Percentiles rank a stretch among this genome's conserved stretches.
Evolutionary conservation across 2,113 vertebrate genomes (phyloP).

Genomic region (Python bivittatus): DNA sequence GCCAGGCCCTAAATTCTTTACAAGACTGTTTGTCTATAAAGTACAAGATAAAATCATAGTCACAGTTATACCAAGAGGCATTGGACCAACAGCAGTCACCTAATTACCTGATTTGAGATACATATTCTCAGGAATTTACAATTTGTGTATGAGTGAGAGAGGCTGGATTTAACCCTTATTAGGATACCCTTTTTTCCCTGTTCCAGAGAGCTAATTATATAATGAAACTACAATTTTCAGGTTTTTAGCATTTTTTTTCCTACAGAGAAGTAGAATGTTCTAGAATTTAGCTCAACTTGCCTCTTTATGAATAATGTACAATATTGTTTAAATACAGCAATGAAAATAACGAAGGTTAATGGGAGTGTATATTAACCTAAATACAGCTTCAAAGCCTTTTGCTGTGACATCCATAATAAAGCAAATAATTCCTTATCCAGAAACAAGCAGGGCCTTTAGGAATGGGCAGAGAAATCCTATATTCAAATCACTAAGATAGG

Average conservation of each 20-base stretch:
- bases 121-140: background rate
- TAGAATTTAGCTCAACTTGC: conserved; percentile 43
- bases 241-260: conserved; percentile 31
- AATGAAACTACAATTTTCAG: background rate
- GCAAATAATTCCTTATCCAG: conserved; percentile 32
- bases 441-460: conserved; percentile 40
- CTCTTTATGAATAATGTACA: conserved; percentile 47
- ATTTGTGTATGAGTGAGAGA: background rate
- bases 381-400: conserved; percentile 33
- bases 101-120: background rate
- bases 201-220: background rate
- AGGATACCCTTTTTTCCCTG: too few relatives aligned
- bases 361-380: conserved; percentile 44
- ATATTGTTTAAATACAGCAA: conserved; percentile 50
- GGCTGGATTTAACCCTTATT: background rate
- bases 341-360: conserved; percentile 52
- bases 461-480: background rate
- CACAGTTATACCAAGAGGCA: background rate
- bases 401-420: conserved; percentile 46
- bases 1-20: too few relatives aligned
- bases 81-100: background rate
- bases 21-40: background rate
- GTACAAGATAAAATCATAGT: background rate
- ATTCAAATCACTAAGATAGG: background rate
- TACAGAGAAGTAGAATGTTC: conserved; percentile 50